Evolutionary conservation across 2,797 vertebrate species (phyloP).

Genomic region (Australoheros facetus): DNA sequence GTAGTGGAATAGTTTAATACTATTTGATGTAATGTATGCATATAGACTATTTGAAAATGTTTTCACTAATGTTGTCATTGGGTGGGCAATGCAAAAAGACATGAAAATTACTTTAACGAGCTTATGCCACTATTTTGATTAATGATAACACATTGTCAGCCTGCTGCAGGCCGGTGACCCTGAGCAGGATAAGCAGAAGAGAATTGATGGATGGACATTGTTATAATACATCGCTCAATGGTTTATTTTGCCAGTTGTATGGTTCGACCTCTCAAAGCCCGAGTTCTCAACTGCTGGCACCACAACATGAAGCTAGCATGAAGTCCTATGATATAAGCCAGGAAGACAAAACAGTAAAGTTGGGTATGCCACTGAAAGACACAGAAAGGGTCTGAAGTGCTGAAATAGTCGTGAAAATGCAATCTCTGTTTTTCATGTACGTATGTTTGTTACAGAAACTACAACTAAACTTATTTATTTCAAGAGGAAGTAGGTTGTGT

Average conservation of each 20-base stretch:
- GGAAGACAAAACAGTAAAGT: not conserved
- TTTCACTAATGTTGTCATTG: not conserved
- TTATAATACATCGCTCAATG: not conserved
- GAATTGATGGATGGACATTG: too few relatives aligned
- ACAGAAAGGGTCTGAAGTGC: not conserved
- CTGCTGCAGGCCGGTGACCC: too few relatives aligned
- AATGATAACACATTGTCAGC: too few relatives aligned
- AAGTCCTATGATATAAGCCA: not conserved
- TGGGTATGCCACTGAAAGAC: not conserved
- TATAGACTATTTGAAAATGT: conserved; percentile 8
- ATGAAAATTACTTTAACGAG: not conserved
- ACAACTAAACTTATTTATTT: not conserved
- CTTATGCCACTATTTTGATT: not conserved
- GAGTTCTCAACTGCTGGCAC: not conserved
- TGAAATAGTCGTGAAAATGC: not conserved
- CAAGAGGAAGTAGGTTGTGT: not conserved
- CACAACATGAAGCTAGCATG: too few relatives aligned
- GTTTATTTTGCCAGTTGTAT: not conserved
- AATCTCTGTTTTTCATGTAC: not conserved
- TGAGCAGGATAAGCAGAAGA: too few relatives aligned
- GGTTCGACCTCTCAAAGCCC: not conserved
- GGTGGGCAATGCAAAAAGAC: not conserved
- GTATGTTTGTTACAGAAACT: not conserved
- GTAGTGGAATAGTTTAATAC: conserved; percentile 23
- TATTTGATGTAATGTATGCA: conserved; percentile 19